Evolutionary conservation across 2,888 invertebrate species (phyloP).

Genomic region (Ennomos quercinarius): DNA sequence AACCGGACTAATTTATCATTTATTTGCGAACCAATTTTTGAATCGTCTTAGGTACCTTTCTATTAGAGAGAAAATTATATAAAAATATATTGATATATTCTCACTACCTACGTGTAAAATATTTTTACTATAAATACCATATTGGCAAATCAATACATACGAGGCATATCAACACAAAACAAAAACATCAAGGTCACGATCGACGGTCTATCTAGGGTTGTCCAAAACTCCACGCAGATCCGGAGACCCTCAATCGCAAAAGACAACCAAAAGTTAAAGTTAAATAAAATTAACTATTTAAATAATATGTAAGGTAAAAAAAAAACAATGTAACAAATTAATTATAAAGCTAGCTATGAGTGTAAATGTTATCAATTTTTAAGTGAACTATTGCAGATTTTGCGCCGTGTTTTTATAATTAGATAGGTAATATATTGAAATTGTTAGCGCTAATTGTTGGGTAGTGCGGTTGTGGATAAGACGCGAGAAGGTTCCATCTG

Average conservation of each 20-base stretch:
- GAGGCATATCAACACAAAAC: slow-evolving; percentile 22
- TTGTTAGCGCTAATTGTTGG: slow-evolving; percentile 78
- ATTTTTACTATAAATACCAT: slow-evolving; percentile 13
- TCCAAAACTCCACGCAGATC: slow-evolving; percentile 73
- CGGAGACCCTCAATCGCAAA: slow-evolving; percentile 78
- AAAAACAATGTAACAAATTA: slow-evolving; percentile 85
- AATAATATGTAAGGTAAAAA: slow-evolving; percentile 78
- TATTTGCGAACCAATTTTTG: too few relatives aligned
- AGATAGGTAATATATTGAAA: slow-evolving; percentile 86
- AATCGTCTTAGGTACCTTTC: too few relatives aligned
- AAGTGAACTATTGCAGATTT: slow-evolving; percentile 84
- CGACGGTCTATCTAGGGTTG: slow-evolving; percentile 62
- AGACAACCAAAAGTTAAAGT: slow-evolving; percentile 85
- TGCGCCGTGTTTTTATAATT: slow-evolving; percentile 86
- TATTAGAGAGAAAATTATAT: background rate
- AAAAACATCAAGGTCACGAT: slow-evolving; percentile 51
- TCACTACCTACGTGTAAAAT: slow-evolving; percentile 7
- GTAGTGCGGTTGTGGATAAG: slow-evolving; percentile 66
- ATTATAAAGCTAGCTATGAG: slow-evolving; percentile 85
- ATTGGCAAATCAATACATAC: slow-evolving; percentile 15
- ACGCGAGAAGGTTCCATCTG: slow-evolving; percentile 45
- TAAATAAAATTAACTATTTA: slow-evolving; percentile 83
- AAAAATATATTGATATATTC: background rate
- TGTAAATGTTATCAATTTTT: slow-evolving; percentile 85
- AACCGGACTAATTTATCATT: too few relatives aligned